Evolutionary conservation across 2,888 invertebrate genomes (phyloP), one percentile per base, ranked within the genome.

Genomic region (Piscicola geometra): DNA sequence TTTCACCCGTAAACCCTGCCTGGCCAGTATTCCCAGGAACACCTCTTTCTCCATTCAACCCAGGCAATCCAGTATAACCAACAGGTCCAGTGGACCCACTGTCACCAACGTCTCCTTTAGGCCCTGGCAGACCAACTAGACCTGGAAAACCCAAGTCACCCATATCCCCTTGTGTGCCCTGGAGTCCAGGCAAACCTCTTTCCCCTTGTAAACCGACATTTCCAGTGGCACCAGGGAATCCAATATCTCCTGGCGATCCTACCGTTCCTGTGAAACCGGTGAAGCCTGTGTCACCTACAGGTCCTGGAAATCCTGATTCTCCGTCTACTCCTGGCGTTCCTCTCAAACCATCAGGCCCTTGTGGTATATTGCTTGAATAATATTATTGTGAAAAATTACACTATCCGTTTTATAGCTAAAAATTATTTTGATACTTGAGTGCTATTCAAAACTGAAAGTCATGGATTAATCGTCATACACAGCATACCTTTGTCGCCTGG

Each of bases 201-300:
- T 9, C 60, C 41, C 79, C 79, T 35, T 56, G 35, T 32, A 33
- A 47, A 47, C 79, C 79, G 21, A 75, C 32, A 68, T 68, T 76
- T 32, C 79, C 79, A 67, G 77, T 66, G 32, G 69, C 60, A 47
- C 79, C 79, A 41, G 41, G n/a, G 9, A 50, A 72, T 74, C 80
- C 80, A n/a, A n/a, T 18, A 21, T 73, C 75, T 69, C 80, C 80
- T 36, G 28, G 33, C 12, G 67, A 50, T 70, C 77, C 77, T n/a
- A 50, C 47, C 30, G 41, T 25, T 70, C 77, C 77, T 25, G 28
- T 28, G 3, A 30, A 33, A 30, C 77, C 77, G 28, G 32, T 33
- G 50, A 71, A 28, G 28, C 77, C 77, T 25, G 70, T 28, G 35
- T 41, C 50, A 69, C 76, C 76, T 12, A 30, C 18, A 33, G 70